phyloP scores from a whole-genome alignment of 1,140 invertebrate genomes.

The Globodera ellingtonae region DNA sequence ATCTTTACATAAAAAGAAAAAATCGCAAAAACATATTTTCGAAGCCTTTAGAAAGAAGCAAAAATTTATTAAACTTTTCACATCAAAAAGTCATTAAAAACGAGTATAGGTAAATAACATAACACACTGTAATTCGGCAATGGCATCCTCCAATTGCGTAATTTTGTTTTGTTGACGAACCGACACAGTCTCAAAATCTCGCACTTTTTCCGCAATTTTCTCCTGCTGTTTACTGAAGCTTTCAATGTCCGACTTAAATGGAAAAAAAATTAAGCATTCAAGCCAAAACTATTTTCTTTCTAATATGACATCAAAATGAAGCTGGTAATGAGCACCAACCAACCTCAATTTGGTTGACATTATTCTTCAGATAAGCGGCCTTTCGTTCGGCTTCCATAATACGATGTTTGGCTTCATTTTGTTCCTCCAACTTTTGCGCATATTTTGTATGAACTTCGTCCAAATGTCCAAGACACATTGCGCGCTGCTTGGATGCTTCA shows the following conservation, averaged over 20 bases:
- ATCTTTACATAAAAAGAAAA: too few relatives aligned
- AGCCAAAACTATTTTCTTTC: not conserved
- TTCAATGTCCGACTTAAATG: conserved; percentile 16
- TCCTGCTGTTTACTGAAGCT: conserved; percentile 2
- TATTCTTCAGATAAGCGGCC: conserved; percentile 21
- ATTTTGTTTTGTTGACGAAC: not conserved
- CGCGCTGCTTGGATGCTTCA: not conserved
- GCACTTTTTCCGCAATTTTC: not conserved
- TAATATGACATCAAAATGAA: not conserved
- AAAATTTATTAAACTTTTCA: too few relatives aligned
- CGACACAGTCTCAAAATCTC: not conserved
- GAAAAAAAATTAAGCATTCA: not conserved
- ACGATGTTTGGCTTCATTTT: not conserved
- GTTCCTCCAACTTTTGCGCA: conserved; percentile 13
- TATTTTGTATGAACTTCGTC: not conserved
- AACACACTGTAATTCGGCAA: not conserved
- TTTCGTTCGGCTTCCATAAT: not conserved
- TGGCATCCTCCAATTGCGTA: not conserved
- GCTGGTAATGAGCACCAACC: too few relatives aligned
- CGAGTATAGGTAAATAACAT: too few relatives aligned
- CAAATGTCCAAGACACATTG: not conserved
- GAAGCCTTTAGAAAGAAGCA: too few relatives aligned
- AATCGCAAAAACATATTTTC: too few relatives aligned
- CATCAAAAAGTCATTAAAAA: too few relatives aligned
- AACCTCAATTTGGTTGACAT: conserved; percentile 17